Conservation (phyloP, 64 coral and sea anemone genomes). For the Pachyseris speciosa region DNA sequence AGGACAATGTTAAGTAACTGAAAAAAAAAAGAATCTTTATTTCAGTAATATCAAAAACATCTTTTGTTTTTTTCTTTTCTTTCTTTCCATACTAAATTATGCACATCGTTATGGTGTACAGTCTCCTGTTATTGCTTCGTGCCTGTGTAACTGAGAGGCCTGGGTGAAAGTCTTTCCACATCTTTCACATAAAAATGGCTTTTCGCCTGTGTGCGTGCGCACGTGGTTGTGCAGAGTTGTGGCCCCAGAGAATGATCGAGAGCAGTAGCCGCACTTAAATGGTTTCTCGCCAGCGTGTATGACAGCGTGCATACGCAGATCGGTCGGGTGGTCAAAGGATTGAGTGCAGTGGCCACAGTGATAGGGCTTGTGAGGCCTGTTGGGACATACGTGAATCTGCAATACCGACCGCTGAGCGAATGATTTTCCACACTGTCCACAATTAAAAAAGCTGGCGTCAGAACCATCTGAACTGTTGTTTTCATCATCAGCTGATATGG, state of each 20-base stretch:
- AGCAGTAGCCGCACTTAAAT: constrained; percentile 87
- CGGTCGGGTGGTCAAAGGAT: constrained; percentile 71
- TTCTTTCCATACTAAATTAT: neutral
- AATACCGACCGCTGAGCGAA: constrained; percentile 82
- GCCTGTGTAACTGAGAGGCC: constrained; percentile 77
- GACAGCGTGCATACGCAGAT: constrained; percentile 76
- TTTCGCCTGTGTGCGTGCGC: constrained; percentile 85
- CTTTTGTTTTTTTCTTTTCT: neutral
- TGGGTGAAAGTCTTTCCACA: constrained; percentile 77
- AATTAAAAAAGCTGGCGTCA: constrained; percentile 39
- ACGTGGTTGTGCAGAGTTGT: constrained; percentile 88
- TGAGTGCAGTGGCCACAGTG: constrained; percentile 78
- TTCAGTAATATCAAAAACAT: neutral
- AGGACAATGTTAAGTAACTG: too few relatives aligned
- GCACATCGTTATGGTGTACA: constrained; percentile 26
- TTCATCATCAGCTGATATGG: neutral
- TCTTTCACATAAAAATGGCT: constrained; percentile 73
- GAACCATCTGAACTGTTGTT: constrained; percentile 24
- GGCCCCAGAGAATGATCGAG: constrained; percentile 78
- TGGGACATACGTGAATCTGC: constrained; percentile 84
- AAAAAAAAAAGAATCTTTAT: too few relatives aligned
- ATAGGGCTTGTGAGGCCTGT: constrained; percentile 71
- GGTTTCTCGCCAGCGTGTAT: constrained; percentile 78
- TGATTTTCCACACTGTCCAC: constrained; percentile 77
- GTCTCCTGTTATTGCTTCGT: constrained; percentile 69